A percentile compares a stretch with the other conserved stretches of the same genome.
Conservation (phyloP, 2,797 vertebrate genomes). For the Scyliorhinus canicula region DNA sequence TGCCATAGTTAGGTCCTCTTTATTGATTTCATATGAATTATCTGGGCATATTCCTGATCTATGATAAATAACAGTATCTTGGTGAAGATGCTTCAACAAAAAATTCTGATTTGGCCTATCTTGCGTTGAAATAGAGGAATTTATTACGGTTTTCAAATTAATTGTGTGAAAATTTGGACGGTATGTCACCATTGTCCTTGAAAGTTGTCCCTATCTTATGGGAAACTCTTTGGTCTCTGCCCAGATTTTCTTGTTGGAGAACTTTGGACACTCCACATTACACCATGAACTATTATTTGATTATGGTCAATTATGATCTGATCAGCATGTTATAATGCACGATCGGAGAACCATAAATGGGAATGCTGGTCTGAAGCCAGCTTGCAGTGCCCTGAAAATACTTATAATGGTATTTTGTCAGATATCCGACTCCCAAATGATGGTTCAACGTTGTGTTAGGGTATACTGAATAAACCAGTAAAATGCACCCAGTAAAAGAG, state of each 20-base stretch:
- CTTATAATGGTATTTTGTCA: neutral
- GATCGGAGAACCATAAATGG: neutral
- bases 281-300: neutral
- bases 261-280: no score
- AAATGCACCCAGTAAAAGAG: neutral
- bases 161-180: neutral
- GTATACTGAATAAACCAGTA: neutral
- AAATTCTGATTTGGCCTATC: no score
- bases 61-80: no score
- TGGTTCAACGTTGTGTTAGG: neutral
- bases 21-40: neutral
- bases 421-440: no score
- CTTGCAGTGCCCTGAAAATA: neutral
- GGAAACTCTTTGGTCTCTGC: neutral
- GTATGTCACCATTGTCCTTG: neutral
- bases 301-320: neutral
- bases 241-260: neutral
- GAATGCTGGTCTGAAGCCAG: neutral
- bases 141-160: neutral
- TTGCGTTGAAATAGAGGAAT: neutral
- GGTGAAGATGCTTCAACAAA: no score
- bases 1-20: neutral
- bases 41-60: neutral
- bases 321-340: neutral
- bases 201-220: neutral